Percentiles rank a stretch among this genome's conserved stretches.
Conservation (phyloP, 2,113 vertebrate genomes). For the Rhinichthys klamathensis region DNA sequence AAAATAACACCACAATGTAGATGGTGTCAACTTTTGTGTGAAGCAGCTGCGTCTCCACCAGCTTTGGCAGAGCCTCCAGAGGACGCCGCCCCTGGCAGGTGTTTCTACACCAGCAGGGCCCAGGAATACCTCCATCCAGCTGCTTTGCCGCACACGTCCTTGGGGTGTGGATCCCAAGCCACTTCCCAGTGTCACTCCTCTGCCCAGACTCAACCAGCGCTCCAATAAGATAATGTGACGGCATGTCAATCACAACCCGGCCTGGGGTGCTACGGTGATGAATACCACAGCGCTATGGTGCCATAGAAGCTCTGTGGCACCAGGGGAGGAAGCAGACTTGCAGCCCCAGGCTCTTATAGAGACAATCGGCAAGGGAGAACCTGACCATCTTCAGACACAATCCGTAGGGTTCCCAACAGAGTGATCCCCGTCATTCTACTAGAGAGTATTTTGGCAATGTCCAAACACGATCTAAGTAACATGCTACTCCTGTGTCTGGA, state of each 20-base stretch:
- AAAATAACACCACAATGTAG: constrained; percentile 66
- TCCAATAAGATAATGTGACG: constrained; percentile 61
- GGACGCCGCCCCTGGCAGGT: constrained; percentile 48
- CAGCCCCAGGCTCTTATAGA: constrained; percentile 35
- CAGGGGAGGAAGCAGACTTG: constrained; percentile 41
- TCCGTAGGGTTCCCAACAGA: constrained; percentile 35
- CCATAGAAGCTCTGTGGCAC: constrained; percentile 28
- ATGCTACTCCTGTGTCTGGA: constrained; percentile 34
- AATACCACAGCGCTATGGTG: constrained; percentile 31
- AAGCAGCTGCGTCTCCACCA: constrained; percentile 64
- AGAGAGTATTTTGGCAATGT: constrained; percentile 31
- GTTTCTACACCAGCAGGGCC: constrained; percentile 50
- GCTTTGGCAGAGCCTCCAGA: constrained; percentile 41
- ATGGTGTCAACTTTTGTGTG: constrained; percentile 58
- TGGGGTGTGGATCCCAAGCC: constrained; percentile 54
- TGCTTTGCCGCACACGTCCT: constrained; percentile 52
- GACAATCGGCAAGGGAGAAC: constrained; percentile 33
- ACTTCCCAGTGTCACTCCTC: constrained; percentile 58
- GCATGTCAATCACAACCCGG: constrained; percentile 56
- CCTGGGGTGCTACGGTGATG: constrained; percentile 45
- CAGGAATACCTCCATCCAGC: constrained; percentile 56
- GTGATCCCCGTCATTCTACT: constrained; percentile 32
- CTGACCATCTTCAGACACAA: constrained; percentile 46
- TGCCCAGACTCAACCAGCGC: constrained; percentile 44
- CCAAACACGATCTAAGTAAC: constrained; percentile 56